These are phyloP conservation scores for Gobio occitaniae DNA, from an alignment of 2,797 vertebrate species.

Conservation along the genomic window DNA sequence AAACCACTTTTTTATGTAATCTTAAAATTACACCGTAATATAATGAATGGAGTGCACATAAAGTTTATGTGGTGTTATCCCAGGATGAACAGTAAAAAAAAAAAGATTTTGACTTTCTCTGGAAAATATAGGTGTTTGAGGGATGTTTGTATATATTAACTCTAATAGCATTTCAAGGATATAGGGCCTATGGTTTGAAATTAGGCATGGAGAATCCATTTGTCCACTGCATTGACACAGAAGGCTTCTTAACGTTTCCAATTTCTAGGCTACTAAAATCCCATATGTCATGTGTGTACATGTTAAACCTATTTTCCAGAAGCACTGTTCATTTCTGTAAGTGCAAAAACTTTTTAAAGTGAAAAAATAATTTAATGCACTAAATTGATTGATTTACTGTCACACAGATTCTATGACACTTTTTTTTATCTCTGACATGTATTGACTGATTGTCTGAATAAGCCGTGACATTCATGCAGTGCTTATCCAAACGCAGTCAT, in stretches of 20 bases:
- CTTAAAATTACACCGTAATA: not conserved
- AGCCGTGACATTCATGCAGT: slow-evolving; percentile 5
- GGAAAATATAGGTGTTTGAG: not conserved
- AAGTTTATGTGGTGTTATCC: not conserved
- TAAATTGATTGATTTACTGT: slow-evolving; percentile 18
- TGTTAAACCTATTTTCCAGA: not conserved
- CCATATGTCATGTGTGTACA: not conserved
- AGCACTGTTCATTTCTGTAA: not conserved
- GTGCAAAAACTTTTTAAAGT: not conserved
- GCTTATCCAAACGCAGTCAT: slow-evolving; percentile 11
- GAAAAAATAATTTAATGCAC: not conserved
- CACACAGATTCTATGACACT: not conserved
- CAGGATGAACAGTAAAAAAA: not conserved
- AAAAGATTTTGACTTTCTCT: not conserved
- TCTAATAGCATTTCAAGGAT: not conserved
- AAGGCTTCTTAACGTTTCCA: not conserved
- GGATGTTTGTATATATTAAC: not conserved
- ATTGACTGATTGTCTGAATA: slow-evolving; percentile 19
- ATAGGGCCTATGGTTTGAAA: not conserved
- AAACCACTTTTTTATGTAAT: not conserved
- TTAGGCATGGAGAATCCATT: not conserved
- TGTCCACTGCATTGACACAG: not conserved
- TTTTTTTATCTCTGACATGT: not conserved
- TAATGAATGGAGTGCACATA: not conserved
- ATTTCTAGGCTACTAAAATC: not conserved